A percentile compares a stretch with the other conserved stretches of the same genome.
Evolutionary conservation across 2,113 vertebrate genomes (phyloP).

Genomic region (Polyodon spathula): DNA sequence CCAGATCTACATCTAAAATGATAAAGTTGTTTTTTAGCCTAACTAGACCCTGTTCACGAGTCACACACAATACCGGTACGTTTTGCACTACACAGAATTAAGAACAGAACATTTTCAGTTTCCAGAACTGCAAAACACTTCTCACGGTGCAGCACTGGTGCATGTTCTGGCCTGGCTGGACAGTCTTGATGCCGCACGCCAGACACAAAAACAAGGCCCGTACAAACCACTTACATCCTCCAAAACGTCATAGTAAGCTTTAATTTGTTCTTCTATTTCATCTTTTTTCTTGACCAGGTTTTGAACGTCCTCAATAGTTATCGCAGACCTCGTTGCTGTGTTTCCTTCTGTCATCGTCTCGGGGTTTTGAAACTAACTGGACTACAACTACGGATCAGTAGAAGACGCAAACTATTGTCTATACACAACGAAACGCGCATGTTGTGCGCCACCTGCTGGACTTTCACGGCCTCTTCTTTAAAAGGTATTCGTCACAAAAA

Average conservation of each 20-base stretch:
- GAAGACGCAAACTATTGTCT: background rate
- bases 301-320: conserved; percentile 62
- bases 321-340: background rate
- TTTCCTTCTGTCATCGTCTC: conserved; percentile 41
- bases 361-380: background rate
- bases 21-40: too few species aligned
- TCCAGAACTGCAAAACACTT: too few species aligned
- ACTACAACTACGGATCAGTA: conserved; percentile 10
- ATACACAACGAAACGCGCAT: too few species aligned
- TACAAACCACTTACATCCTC: conserved; percentile 64
- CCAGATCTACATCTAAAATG: too few species aligned
- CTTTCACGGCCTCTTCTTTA: too few species aligned
- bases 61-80: too few species aligned
- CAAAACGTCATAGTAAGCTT: conserved; percentile 77
- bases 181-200: background rate
- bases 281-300: conserved; percentile 77
- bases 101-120: too few species aligned
- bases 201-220: background rate
- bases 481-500: too few species aligned
- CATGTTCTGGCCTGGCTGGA: background rate
- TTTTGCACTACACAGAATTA: too few species aligned
- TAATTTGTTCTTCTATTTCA: conserved; percentile 85
- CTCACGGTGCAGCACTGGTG: background rate
- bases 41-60: too few species aligned
- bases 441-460: too few species aligned